Evolutionary conservation across 1,140 invertebrate genomes (phyloP), one percentile per base, ranked within the genome.

Genomic region (Euwallacea fornicatus): DNA sequence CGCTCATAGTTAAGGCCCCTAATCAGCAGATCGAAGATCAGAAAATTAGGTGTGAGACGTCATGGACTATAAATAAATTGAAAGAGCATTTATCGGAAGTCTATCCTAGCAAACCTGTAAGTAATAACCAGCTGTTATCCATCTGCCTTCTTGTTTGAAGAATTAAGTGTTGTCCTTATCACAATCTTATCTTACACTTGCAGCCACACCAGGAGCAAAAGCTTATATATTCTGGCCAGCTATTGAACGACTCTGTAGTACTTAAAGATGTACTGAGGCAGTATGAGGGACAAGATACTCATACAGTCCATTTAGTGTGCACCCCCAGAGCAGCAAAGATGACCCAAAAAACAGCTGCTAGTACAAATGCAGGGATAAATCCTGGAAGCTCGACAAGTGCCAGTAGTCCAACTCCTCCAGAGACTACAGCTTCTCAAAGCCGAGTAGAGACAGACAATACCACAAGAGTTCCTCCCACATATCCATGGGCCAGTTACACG

Each of bases 81-180:
- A 97, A 97, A 83, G 88, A 88, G 69, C 90, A 95, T 79, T 83
- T 97, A 16, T 88, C 90, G 6, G 85, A 91, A 81, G 90, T 93
- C 65, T 95, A 96, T 85, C 94, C 94, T 11, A 93, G 87, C 78
- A 94, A 94, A 88, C 94, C 94, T 78, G 94, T 97, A 86, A 88
- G 90, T 78, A 71, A 44, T 13, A 13, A 56, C 21, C 4, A 33
- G 21, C 21, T 33, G 21, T 33, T 2, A 33, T 33, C 21, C 21
- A 33, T 33, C 21, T 33, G 21, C 4, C 21, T 33, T 33, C 4
- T 4, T 33, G 21, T 33, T 33, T 33, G 1, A 33, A 33, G 4
- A 33, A 33, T 4, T 33, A 1, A 2, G 1, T 33, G 21, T 33
- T 33, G 4, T 33, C 21, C 4, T 33, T 33, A 33, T 33, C 21